These are phyloP conservation scores for Thalassaphorura encarpata DNA, from an alignment of 1,140 invertebrate species.

Conservation along the genomic window DNA sequence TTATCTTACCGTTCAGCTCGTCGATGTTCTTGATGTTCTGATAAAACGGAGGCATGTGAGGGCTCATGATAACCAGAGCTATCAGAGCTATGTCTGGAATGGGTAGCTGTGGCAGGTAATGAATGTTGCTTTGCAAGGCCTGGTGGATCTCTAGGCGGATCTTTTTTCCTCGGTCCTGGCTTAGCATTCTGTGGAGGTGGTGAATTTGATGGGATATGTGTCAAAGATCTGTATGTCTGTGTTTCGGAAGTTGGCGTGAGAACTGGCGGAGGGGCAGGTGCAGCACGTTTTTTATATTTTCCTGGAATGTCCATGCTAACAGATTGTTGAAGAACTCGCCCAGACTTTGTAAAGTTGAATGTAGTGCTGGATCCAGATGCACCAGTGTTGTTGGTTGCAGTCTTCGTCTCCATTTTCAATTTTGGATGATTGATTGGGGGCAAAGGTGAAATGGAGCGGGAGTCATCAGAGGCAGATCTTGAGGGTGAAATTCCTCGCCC, in stretches of 20 bases:
- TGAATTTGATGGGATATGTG: slow-evolving; percentile 16
- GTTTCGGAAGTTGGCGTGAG: no score
- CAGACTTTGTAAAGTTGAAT: slow-evolving; percentile 12
- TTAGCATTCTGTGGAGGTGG: not conserved
- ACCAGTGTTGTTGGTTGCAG: slow-evolving; percentile 22
- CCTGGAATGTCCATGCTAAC: not conserved
- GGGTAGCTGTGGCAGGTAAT: slow-evolving; percentile 40
- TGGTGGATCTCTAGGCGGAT: not conserved
- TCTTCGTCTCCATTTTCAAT: slow-evolving; percentile 25
- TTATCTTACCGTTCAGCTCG: slow-evolving; percentile 14
- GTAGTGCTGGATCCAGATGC: slow-evolving; percentile 24
- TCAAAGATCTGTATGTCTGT: slow-evolving; percentile 2
- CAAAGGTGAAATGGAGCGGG: slow-evolving; percentile 37
- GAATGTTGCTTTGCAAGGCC: not conserved
- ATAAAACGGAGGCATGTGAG: slow-evolving; percentile 45
- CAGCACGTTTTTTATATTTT: slow-evolving; percentile 27
- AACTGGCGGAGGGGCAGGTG: slow-evolving; percentile 26
- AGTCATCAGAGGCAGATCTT: slow-evolving; percentile 37
- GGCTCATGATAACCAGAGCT: slow-evolving; percentile 63
- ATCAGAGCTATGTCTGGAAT: slow-evolving; percentile 63
- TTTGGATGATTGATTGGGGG: slow-evolving; percentile 33
- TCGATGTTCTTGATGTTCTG: slow-evolving; percentile 16
- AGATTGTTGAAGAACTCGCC: not conserved
- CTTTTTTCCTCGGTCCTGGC: not conserved
- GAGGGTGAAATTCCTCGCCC: slow-evolving; percentile 41